Conservation (phyloP, 2,797 vertebrate species). For the Lagorchestes hirsutus region DNA sequence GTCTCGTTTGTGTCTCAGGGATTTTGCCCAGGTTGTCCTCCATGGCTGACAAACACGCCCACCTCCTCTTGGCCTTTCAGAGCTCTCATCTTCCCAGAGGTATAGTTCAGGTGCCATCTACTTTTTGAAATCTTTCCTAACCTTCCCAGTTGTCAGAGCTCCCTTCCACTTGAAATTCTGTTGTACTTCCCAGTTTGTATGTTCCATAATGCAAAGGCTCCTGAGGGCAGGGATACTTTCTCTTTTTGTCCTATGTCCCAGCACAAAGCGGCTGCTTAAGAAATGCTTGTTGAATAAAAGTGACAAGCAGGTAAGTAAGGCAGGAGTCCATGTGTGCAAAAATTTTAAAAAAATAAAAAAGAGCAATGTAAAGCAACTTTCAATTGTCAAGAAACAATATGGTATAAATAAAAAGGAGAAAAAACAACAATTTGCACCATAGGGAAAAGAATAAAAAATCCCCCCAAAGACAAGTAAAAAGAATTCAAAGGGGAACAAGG, state of each 20-base stretch:
- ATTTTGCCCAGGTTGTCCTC: neutral
- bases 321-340: neutral
- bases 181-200: neutral
- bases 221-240: neutral
- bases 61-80: too few species aligned
- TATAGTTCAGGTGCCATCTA: neutral
- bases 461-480: too few species aligned
- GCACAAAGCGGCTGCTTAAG: neutral
- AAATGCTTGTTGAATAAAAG: neutral
- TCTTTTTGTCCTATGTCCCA: neutral
- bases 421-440: neutral
- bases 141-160: neutral
- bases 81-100: neutral
- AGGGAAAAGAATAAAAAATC: neutral
- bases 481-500: too few species aligned
- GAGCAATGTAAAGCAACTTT: too few species aligned
- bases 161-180: neutral
- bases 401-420: neutral
- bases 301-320: neutral
- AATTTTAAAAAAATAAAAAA: neutral
- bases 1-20: neutral
- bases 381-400: neutral
- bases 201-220: neutral
- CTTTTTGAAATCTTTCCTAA: neutral
- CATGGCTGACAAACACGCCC: too few species aligned